Percentiles rank a stretch among this genome's conserved stretches.
These are phyloP conservation scores for Danio jaintianensis DNA, from an alignment of 2,797 vertebrate species.

Conservation along the genomic window DNA sequence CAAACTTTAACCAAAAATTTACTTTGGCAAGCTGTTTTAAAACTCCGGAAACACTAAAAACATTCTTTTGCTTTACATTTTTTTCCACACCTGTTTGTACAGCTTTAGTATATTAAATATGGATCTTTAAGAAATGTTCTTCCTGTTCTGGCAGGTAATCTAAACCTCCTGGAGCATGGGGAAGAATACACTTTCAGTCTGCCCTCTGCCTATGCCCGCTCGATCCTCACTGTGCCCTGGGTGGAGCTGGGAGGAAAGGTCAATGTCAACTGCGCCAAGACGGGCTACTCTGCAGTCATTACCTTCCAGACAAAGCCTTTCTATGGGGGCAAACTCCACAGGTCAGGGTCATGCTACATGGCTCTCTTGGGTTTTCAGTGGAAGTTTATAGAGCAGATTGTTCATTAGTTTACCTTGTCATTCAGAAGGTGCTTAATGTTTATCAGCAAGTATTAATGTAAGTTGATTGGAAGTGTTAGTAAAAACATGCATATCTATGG, in stretches of 20 bases:
- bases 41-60: too few species aligned
- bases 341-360: slow-evolving; percentile 73
- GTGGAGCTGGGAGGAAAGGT: slow-evolving; percentile 98
- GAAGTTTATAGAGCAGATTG: background rate
- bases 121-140: background rate
- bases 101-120: too few species aligned
- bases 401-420: slow-evolving; percentile 9
- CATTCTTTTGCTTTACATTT: too few species aligned
- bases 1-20: too few species aligned
- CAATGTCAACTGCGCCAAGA: slow-evolving; percentile 90
- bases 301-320: slow-evolving; percentile 99
- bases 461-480: background rate
- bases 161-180: slow-evolving; percentile 90
- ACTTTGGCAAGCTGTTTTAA: too few species aligned
- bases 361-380: slow-evolving; percentile 10
- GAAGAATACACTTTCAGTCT: slow-evolving; percentile 96
- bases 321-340: slow-evolving; percentile 96
- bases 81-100: too few species aligned
- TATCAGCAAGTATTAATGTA: background rate
- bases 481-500: too few species aligned
- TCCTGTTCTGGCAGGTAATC: slow-evolving; percentile 78
- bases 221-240: slow-evolving; percentile 98
- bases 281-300: slow-evolving; percentile 94
- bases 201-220: slow-evolving; percentile 95
- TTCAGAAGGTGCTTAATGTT: background rate